Percentiles rank a stretch among this genome's conserved stretches.
These are phyloP conservation scores for Eupithecia exiguata DNA, from an alignment of 2,888 invertebrate genomes.

Conservation along the genomic window DNA sequence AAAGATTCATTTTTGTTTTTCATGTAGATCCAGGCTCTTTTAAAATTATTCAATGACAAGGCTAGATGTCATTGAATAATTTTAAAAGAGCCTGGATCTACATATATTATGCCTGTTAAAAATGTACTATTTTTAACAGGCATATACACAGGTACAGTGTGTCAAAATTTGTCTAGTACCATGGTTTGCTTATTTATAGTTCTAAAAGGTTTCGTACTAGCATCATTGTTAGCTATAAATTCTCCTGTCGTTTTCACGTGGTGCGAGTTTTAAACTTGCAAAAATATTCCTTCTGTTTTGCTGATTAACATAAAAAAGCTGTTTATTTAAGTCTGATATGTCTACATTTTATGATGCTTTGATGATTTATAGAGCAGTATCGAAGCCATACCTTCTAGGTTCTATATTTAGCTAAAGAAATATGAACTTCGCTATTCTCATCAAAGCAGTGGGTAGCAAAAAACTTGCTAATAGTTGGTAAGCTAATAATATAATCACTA, in stretches of 20 bases:
- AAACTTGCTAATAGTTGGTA: constrained; percentile 6
- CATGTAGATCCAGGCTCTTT: background rate
- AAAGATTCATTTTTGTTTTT: constrained; percentile 11
- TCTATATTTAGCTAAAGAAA: background rate
- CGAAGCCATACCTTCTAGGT: background rate
- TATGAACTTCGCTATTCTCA: background rate
- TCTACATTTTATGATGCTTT: background rate
- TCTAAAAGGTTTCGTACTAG: background rate
- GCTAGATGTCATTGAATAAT: background rate
- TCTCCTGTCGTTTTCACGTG: background rate
- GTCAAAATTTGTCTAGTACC: background rate
- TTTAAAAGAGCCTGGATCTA: background rate
- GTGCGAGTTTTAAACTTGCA: background rate
- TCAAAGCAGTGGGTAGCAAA: background rate
- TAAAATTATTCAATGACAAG: no score
- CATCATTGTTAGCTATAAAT: background rate
- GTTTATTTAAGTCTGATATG: background rate
- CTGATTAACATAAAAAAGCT: background rate
- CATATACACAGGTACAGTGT: no score
- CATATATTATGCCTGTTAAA: no score
- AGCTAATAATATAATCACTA: background rate
- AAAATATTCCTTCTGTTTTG: background rate
- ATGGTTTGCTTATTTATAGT: background rate
- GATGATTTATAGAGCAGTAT: background rate
- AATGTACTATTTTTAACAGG: no score